Percentiles rank a stretch among this genome's conserved stretches.
phyloP scores from a whole-genome alignment of 2,113 vertebrate genomes.

The Climacteris rufus region DNA sequence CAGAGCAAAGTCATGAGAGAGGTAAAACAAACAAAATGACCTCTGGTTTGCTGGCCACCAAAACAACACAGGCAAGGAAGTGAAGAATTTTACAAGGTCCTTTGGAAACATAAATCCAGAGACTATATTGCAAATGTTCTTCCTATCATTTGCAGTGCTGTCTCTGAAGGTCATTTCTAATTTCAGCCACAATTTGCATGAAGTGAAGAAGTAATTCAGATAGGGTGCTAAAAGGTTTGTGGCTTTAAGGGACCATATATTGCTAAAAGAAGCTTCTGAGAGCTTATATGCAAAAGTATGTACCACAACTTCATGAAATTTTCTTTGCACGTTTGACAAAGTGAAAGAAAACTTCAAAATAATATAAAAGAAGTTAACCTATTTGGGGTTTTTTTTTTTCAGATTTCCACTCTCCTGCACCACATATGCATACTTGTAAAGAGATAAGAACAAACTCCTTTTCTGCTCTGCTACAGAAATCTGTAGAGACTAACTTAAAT shows the following conservation, averaged over 20 bases:
- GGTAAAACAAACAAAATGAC: slow-evolving; percentile 44
- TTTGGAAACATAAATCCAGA: background rate
- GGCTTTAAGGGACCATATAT: background rate
- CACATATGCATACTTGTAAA: background rate
- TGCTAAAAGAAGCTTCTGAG: background rate
- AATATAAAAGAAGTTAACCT: background rate
- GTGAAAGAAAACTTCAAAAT: background rate
- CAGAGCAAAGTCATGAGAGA: background rate
- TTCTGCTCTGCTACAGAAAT: background rate
- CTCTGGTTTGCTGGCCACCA: background rate
- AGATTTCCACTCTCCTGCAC: background rate
- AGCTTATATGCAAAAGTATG: background rate
- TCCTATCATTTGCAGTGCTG: background rate
- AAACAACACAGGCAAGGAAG: background rate
- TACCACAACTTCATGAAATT: background rate
- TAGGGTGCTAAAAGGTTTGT: background rate
- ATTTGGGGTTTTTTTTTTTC: background rate
- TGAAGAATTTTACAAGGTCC: slow-evolving; percentile 19
- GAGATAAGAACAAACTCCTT: background rate
- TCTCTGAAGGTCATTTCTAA: slow-evolving; percentile 39
- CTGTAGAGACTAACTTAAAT: background rate
- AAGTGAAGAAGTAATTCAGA: background rate
- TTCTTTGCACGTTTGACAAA: background rate
- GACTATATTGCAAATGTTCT: background rate
- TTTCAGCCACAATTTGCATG: slow-evolving; percentile 5